These are phyloP conservation scores for Sarcophaga subvicina DNA, from an alignment of 2,888 invertebrate species.

Conservation along the genomic window DNA sequence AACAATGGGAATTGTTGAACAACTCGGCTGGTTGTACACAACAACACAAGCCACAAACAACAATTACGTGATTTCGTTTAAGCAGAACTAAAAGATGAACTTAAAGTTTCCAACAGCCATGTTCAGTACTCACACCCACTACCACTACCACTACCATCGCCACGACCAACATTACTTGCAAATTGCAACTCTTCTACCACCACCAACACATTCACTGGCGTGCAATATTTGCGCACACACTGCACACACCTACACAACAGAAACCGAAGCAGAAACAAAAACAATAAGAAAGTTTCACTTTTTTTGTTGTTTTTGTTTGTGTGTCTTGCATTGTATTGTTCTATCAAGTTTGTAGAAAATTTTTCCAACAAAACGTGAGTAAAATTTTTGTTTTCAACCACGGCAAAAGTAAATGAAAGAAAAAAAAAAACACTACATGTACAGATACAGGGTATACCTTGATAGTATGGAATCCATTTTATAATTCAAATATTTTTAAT, in stretches of 20 bases:
- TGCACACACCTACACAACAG: background rate
- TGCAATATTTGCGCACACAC: background rate
- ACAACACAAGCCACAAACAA: slow-evolving; percentile 50
- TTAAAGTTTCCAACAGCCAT: slow-evolving; percentile 16
- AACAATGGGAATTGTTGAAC: slow-evolving; percentile 34
- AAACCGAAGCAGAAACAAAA: background rate
- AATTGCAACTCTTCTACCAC: background rate
- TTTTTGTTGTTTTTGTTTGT: slow-evolving; percentile 11
- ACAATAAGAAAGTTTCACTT: background rate
- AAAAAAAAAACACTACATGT: background rate
- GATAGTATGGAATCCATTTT: background rate
- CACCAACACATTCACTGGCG: background rate
- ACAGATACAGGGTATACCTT: slow-evolving; percentile 7
- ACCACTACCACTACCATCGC: background rate
- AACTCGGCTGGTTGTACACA: slow-evolving; percentile 30
- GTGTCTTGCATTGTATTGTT: slow-evolving; percentile 40
- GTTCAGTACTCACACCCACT: background rate
- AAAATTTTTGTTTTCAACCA: slow-evolving; percentile 46
- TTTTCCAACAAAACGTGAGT: slow-evolving; percentile 56
- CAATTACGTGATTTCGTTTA: slow-evolving; percentile 51
- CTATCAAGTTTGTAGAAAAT: slow-evolving; percentile 49
- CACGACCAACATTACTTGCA: background rate
- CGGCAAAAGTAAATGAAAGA: background rate
- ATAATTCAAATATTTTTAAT: background rate
- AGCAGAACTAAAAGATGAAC: slow-evolving; percentile 47